phyloP scores from a whole-genome alignment of 2,797 vertebrate genomes.

The Benthosema pterotum region DNA sequence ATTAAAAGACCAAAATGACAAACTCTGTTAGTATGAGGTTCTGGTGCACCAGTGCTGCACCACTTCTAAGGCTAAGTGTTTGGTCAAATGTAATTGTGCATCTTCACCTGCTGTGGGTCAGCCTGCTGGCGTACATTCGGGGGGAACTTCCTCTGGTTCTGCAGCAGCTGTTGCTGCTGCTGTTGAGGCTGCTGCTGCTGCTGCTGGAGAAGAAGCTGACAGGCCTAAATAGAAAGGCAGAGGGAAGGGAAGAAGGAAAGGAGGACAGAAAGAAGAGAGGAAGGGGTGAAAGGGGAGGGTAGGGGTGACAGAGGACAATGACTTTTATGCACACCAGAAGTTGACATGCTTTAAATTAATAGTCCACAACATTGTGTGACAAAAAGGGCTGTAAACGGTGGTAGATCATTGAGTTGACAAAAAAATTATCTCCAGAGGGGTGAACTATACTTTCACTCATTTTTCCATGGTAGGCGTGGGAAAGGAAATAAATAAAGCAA shows the following conservation, averaged over 20 bases:
- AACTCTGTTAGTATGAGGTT: too few species aligned
- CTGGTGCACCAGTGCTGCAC: too few species aligned
- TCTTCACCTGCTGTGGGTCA: constrained; percentile 91
- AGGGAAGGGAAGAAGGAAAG: constrained; percentile 13
- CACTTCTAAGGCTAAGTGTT: too few species aligned
- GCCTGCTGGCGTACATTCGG: constrained; percentile 93
- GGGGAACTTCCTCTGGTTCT: constrained; percentile 97
- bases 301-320: too few species aligned
- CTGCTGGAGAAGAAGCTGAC: constrained; percentile 93
- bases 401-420: too few species aligned
- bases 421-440: too few species aligned
- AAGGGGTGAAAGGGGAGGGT: neutral
- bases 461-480: neutral
- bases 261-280: constrained; percentile 3
- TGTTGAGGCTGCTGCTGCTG: constrained; percentile 80
- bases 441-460: too few species aligned
- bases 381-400: neutral
- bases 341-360: neutral
- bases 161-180: constrained; percentile 89
- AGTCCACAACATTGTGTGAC: neutral
- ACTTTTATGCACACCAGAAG: neutral
- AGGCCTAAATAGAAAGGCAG: constrained; percentile 81
- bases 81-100: too few species aligned
- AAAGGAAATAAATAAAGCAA: neutral
- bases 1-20: neutral